Evolutionary conservation across 2,888 invertebrate genomes (phyloP), one percentile per base, ranked within the genome.

Genomic region (Embidobia sp.): DNA sequence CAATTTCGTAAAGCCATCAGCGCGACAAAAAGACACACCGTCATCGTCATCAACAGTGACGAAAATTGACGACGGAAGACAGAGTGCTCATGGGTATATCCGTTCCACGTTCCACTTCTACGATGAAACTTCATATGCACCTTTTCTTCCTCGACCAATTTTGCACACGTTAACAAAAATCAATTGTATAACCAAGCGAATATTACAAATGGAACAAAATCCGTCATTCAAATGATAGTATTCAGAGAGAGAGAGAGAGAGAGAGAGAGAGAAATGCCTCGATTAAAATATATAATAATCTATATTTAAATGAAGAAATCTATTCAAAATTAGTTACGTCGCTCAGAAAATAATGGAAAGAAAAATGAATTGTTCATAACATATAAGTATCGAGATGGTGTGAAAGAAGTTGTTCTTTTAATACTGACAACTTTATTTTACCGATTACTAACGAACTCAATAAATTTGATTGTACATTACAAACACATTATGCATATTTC

Each of bases 1-100:
- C 59, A 77, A 77, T 66, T 70, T 70, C 66, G 77, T 53, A 53
- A 77, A 77, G 53, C 66, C 37, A 77, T 77, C 66, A 69, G 44
- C 61, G 40, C 16, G 49, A 37, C 10, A 49, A 64, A 64, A 64
- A 76, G 67, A 67, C 37, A 40, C 31, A 29, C 46, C 42, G 44
- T 76, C 64, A 64, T 70, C 61, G 67, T 55, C 69, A 70, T 53
- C 49, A 44, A 15, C 51, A 63, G 13, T 33, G 69, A 46, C 67
- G 51, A 64, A 64, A 37, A 63, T 63, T 57, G 29, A 46, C 67
- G 59, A 44, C 7, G 42, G 49, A 67, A 70, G 55, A 66, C 46
- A 49, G 15, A 64, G 57, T 59, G 75, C 57, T 76, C 75, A 51
- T 76, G 55, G 33, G 48, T 64, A 69, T 35, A 76, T 57, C 64